These are phyloP conservation scores for Onychomys arenicola DNA, from an alignment of 2,797 vertebrate species.

Conservation along the genomic window DNA sequence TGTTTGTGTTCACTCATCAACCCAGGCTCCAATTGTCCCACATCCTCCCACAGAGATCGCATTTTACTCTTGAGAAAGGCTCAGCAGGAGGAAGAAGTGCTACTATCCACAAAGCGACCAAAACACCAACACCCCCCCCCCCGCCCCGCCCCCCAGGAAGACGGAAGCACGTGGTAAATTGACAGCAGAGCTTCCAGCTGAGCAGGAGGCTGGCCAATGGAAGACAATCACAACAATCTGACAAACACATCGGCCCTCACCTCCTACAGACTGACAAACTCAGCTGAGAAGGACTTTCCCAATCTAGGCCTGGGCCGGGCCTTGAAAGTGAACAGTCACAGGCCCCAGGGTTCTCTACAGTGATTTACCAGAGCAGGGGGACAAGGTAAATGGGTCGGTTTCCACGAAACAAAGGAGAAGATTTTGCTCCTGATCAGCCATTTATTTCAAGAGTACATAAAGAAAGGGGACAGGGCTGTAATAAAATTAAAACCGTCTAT, in stretches of 20 bases:
- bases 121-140: neutral
- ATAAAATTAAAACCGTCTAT: constrained; percentile 50
- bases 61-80: constrained; percentile 60
- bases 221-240: neutral
- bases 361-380: neutral
- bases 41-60: constrained; percentile 64
- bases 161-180: neutral
- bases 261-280: neutral
- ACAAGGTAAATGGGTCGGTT: constrained; percentile 3
- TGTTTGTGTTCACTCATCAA: constrained; percentile 65
- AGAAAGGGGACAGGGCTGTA: neutral
- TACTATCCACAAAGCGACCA: neutral
- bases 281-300: neutral
- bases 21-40: constrained; percentile 47
- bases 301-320: neutral
- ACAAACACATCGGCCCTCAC: neutral
- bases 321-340: neutral
- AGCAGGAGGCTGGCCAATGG: neutral
- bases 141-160: neutral
- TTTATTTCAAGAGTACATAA: constrained; percentile 21
- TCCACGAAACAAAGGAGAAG: constrained; percentile 31
- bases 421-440: neutral
- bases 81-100: neutral
- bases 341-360: neutral
- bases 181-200: constrained; percentile 19